These are phyloP conservation scores for Arion vulgaris DNA, from an alignment of 1,140 invertebrate species.

Conservation along the genomic window DNA sequence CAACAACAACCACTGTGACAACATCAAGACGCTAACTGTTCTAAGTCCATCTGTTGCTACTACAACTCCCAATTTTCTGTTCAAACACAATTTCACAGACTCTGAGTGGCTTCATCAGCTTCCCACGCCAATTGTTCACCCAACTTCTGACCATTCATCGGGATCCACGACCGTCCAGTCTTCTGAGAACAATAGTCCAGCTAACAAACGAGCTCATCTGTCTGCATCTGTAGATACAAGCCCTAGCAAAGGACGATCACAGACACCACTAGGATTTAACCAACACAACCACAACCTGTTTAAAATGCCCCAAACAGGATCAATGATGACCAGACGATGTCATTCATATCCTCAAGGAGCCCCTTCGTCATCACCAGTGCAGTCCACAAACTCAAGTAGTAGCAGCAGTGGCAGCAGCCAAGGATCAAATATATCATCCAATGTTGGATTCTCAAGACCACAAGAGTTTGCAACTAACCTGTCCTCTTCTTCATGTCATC, in stretches of 20 bases:
- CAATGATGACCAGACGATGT: conserved; percentile 56
- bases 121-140: conserved; percentile 39
- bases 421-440: neutral
- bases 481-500: conserved; percentile 12
- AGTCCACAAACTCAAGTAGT: conserved; percentile 8
- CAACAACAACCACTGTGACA: conserved; percentile 37
- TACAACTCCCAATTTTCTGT: conserved; percentile 37
- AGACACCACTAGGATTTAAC: conserved; percentile 54
- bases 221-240: conserved; percentile 60
- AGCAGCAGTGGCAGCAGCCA: conserved; percentile 8
- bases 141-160: conserved; percentile 33
- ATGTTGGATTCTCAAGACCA: conserved; percentile 36
- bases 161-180: conserved; percentile 45
- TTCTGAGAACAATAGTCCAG: conserved; percentile 63
- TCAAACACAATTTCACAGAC: conserved; percentile 31
- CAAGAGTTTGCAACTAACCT: conserved; percentile 40
- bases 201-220: conserved; percentile 61
- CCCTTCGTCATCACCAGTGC: conserved; percentile 39
- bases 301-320: conserved; percentile 62
- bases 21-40: conserved; percentile 28
- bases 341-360: conserved; percentile 56
- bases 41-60: conserved; percentile 28
- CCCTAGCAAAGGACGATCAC: conserved; percentile 54
- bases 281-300: conserved; percentile 48
- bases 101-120: conserved; percentile 40